These are phyloP conservation scores for Cephus pulcher DNA, from an alignment of 2,888 invertebrate genomes.

Conservation along the genomic window DNA sequence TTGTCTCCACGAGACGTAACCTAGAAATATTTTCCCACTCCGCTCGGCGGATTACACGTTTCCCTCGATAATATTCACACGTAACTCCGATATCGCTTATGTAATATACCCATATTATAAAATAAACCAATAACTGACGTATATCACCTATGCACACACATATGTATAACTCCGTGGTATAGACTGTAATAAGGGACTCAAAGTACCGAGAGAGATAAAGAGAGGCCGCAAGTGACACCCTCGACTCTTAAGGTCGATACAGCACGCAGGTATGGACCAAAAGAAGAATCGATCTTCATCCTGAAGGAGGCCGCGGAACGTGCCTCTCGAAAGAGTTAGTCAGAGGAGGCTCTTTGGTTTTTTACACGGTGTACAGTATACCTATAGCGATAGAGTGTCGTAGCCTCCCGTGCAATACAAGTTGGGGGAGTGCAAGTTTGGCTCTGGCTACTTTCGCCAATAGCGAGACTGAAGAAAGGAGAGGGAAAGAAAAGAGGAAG, in stretches of 20 bases:
- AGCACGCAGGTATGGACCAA: not conserved
- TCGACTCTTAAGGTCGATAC: not conserved
- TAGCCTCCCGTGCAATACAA: not conserved
- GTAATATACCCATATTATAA: no score
- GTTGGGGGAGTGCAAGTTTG: not conserved
- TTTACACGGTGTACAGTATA: not conserved
- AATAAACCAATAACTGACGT: no score
- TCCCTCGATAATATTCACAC: not conserved
- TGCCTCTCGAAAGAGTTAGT: not conserved
- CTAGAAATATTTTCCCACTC: not conserved
- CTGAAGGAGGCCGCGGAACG: not conserved
- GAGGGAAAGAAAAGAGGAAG: slow-evolving; percentile 20
- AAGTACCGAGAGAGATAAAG: not conserved
- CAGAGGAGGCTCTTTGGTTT: not conserved
- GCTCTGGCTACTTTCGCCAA: not conserved
- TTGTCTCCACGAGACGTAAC: not conserved
- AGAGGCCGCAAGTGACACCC: not conserved
- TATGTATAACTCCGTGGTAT: not conserved
- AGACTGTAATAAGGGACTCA: not conserved
- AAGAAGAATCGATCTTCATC: not conserved
- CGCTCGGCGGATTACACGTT: not conserved
- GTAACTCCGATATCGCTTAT: no score
- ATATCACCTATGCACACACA: not conserved
- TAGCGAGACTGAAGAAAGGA: not conserved
- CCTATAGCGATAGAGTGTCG: not conserved